Evolutionary conservation across 2,113 vertebrate species (phyloP), one percentile per base, ranked within the genome.

Genomic region (Aldabrachelys gigantea): DNA sequence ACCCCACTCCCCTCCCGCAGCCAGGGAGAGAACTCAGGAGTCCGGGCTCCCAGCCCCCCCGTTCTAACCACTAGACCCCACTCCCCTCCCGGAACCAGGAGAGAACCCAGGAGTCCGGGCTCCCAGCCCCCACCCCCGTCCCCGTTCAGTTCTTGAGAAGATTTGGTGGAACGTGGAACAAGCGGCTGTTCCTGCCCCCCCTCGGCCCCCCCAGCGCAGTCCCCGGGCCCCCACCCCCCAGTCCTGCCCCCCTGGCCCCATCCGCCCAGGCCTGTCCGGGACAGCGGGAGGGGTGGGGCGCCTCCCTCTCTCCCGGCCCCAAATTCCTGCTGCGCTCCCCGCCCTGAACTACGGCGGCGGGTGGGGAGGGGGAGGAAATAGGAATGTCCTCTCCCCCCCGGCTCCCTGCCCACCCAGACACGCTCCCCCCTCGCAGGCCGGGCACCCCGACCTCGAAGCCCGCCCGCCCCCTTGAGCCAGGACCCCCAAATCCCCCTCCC

Each of bases 361-460:
- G 14, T 41, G 41, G 59, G 35, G 31, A 13, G 29, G 31, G 4
- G 54, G 19, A 31, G 52, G 24, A 24, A 29, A 44, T 76, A n/a
- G 25, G 7, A 50, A 49, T 38, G 19, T 6, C 31, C 27, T 13
- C 25, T 16, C n/a, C 35, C 1, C 50, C 27, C n/a, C 56, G 16
- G 14, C 10, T 59, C 19, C 62, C 54, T 10, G 21, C 69, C 29
- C 19, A 57, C 76, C 10, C 76, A 5, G 6, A 8, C 79, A 24
- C 4, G 14, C 27, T 49, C 9, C 6, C 6, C 50, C 25, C 44
- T 27, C 65, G 82, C 82, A 21, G 52, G 4, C 85, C 13, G 44
- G 57, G 69, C 14, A 5, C 31, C 89, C 89, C 84, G 88, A 82
- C 91, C 95, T 91, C 95, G 94, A 95, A 21, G 19, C 53, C 19